Conservation (phyloP, 2,113 vertebrate genomes). For the Synodontis membranacea region DNA sequence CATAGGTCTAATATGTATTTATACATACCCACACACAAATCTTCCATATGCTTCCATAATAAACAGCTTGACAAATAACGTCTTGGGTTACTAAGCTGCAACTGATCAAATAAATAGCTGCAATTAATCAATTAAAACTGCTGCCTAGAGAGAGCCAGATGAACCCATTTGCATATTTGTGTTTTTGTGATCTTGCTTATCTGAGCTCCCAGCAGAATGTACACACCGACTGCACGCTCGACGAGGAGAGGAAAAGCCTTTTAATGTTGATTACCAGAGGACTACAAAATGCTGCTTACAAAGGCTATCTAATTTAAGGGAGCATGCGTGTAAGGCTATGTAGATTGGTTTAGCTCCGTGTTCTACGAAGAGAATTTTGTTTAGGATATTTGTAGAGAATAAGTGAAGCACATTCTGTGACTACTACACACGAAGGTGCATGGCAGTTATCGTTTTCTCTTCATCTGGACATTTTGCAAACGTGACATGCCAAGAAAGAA, state of each 20-base stretch:
- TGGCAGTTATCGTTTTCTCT: not conserved
- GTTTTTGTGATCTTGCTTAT: constrained; percentile 54
- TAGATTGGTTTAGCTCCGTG: not conserved
- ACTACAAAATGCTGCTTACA: constrained; percentile 31
- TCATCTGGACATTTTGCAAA: not conserved
- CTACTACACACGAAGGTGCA: not conserved
- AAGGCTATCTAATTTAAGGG: constrained; percentile 18
- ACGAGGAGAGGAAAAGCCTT: constrained; percentile 48
- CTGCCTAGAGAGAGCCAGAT: constrained; percentile 62
- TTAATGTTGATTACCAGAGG: constrained; percentile 49
- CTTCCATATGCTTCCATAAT: constrained; percentile 45
- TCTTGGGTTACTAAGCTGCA: constrained; percentile 63
- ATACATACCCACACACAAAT: constrained; percentile 34
- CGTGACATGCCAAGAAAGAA: not conserved
- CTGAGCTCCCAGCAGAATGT: constrained; percentile 46
- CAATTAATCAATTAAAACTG: constrained; percentile 72
- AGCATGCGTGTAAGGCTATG: constrained; percentile 1
- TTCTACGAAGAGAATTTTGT: not conserved
- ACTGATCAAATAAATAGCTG: constrained; percentile 67
- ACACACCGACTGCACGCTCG: constrained; percentile 28
- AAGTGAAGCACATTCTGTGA: not conserved
- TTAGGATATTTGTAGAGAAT: constrained; percentile 28
- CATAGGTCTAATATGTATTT: not conserved
- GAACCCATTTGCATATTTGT: constrained; percentile 67
- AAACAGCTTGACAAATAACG: constrained; percentile 65